These are phyloP conservation scores for Plemyria rubiginata DNA, from an alignment of 2,888 invertebrate genomes.

Conservation along the genomic window DNA sequence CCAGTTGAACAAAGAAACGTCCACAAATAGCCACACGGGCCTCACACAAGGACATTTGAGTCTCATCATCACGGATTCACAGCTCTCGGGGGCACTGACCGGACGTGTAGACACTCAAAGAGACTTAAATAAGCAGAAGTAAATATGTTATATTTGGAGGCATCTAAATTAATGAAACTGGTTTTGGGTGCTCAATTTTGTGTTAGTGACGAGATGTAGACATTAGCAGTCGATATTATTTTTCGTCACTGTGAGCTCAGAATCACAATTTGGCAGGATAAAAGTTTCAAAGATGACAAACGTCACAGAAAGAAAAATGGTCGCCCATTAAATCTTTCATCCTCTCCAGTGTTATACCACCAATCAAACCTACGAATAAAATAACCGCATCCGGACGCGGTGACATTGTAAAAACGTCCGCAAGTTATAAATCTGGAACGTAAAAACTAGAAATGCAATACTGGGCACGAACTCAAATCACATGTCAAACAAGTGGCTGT, in stretches of 20 bases:
- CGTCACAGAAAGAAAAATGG: constrained; percentile 12
- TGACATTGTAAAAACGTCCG: constrained; percentile 27
- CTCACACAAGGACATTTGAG: constrained; percentile 27
- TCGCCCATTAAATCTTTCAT: constrained; percentile 7
- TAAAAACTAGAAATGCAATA: constrained; percentile 19
- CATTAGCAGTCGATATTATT: not conserved
- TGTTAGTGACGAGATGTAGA: not conserved
- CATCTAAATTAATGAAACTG: constrained; percentile 5
- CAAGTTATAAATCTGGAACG: constrained; percentile 26
- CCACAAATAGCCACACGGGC: constrained; percentile 24
- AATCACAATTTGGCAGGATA: constrained; percentile 1
- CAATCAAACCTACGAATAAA: constrained; percentile 27
- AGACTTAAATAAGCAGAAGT: constrained; percentile 17
- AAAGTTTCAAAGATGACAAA: not conserved
- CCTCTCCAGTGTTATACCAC: constrained; percentile 13
- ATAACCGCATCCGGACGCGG: constrained; percentile 35
- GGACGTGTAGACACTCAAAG: constrained; percentile 12
- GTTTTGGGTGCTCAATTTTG: not conserved
- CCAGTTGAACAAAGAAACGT: constrained; percentile 22
- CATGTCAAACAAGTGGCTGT: constrained; percentile 20
- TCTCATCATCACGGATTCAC: constrained; percentile 11
- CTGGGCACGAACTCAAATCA: constrained; percentile 11
- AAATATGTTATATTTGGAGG: constrained; percentile 1
- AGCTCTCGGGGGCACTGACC: constrained; percentile 26
- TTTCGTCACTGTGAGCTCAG: not conserved